These are phyloP conservation scores for Pseudopodoces humilis DNA, from an alignment of 2,113 vertebrate genomes.

Conservation along the genomic window DNA sequence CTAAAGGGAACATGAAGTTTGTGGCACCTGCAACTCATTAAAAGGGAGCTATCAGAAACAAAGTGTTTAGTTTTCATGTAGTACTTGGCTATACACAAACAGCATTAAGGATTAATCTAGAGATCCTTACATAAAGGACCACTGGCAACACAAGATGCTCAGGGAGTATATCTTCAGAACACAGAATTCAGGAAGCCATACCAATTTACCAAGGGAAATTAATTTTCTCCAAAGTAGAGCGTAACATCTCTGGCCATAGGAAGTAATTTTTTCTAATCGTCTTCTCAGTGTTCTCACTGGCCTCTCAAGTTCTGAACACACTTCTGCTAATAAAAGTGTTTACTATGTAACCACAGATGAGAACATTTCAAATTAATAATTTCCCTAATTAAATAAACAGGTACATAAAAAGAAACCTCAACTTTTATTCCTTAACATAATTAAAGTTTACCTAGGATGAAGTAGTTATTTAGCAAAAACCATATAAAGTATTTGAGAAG, in stretches of 20 bases:
- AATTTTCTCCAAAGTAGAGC: not conserved
- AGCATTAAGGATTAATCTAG: not conserved
- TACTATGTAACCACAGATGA: not conserved
- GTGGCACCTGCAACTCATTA: slow-evolving; percentile 68
- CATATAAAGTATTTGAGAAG: not conserved
- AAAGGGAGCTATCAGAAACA: slow-evolving; percentile 46
- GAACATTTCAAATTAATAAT: not conserved
- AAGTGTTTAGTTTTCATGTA: slow-evolving; percentile 30
- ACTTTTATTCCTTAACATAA: not conserved
- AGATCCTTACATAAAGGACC: not conserved
- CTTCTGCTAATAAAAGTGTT: not conserved
- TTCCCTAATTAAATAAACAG: not conserved
- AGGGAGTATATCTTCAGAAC: not conserved
- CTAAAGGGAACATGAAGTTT: slow-evolving; percentile 51
- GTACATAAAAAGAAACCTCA: not conserved
- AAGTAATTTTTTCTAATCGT: not conserved
- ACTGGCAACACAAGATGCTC: not conserved
- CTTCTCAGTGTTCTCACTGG: not conserved
- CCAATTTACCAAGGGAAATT: not conserved
- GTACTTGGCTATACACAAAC: not conserved
- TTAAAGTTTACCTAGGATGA: not conserved
- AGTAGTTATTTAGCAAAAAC: not conserved
- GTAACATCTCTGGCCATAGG: not conserved
- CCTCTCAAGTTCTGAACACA: not conserved
- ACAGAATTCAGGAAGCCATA: not conserved